A percentile compares a stretch with the other conserved stretches of the same genome.
Evolutionary conservation across 1,140 invertebrate species (phyloP).

Genomic region (Chrysoperla carnea): DNA sequence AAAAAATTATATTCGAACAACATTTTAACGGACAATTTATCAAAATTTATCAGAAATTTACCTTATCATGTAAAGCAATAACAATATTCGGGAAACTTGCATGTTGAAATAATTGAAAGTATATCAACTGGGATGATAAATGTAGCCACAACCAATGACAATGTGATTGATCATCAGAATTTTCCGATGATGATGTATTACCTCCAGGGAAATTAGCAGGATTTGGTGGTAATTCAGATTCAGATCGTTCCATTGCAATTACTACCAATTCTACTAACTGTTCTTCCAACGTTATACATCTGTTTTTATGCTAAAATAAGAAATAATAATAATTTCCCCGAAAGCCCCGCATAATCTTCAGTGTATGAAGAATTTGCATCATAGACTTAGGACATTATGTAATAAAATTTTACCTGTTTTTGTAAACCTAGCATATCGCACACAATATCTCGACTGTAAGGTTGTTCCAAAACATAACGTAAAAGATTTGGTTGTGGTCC

Average conservation of each 20-base stretch:
- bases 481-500: constrained; percentile 78
- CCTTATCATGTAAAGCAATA: constrained; percentile 71
- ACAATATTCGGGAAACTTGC: constrained; percentile 87
- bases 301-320: constrained; percentile 54
- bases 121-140: constrained; percentile 87
- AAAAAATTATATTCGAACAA: constrained; percentile 4
- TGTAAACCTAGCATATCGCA: constrained; percentile 86
- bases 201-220: constrained; percentile 16
- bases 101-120: constrained; percentile 89
- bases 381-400: too few species aligned
- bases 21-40: constrained; percentile 1
- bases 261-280: constrained; percentile 85
- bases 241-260: constrained; percentile 79
- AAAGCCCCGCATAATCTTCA: too few species aligned
- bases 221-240: constrained; percentile 30
- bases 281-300: constrained; percentile 80
- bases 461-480: constrained; percentile 83
- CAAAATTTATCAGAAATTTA: constrained; percentile 12
- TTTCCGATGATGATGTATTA: constrained; percentile 22
- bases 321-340: constrained; percentile 7
- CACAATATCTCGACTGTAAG: constrained; percentile 92
- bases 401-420: constrained; percentile 56
- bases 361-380: too few species aligned
- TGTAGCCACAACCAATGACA: constrained; percentile 83
- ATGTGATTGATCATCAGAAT: constrained; percentile 44